phyloP scores from a whole-genome alignment of 23 tunicate genomes.

The Halocynthia aurantium region DNA sequence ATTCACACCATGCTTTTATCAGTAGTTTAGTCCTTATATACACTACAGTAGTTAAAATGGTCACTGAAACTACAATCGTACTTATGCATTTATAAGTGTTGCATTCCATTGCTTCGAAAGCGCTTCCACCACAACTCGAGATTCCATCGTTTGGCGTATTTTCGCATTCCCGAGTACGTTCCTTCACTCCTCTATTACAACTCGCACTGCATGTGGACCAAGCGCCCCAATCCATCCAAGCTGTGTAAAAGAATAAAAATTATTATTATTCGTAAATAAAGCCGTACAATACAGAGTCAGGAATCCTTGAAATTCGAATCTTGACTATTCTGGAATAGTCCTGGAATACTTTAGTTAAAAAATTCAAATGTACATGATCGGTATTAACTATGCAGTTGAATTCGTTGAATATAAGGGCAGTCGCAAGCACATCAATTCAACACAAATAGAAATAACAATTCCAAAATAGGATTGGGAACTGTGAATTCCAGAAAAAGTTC shows the following conservation, averaged over 20 bases:
- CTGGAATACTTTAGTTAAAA: no score
- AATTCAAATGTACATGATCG: no score
- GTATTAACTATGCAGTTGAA: no score
- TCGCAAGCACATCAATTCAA: no score
- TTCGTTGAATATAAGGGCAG: no score
- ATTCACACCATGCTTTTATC: background rate
- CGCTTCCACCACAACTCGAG: slow-evolving; percentile 21
- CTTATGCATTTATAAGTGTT: slow-evolving; percentile 31
- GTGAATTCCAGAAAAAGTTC: no score
- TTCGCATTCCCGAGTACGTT: slow-evolving; percentile 2
- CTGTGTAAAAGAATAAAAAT: slow-evolving; percentile 1
- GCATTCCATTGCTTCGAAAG: slow-evolving; percentile 29
- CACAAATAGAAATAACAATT: no score
- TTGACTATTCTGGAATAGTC: no score
- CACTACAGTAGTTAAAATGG: background rate
- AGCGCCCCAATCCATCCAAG: slow-evolving; percentile 13
- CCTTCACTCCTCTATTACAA: slow-evolving; percentile 20
- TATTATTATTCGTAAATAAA: no score
- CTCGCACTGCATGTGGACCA: slow-evolving; percentile 18
- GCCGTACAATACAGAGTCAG: no score
- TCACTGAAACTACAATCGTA: background rate
- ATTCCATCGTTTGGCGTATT: slow-evolving; percentile 18
- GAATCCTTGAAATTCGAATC: no score
- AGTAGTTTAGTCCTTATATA: background rate
- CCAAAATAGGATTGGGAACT: no score